Conservation (phyloP, 2,797 vertebrate species). For the Tenualosa thibaudeaui region DNA sequence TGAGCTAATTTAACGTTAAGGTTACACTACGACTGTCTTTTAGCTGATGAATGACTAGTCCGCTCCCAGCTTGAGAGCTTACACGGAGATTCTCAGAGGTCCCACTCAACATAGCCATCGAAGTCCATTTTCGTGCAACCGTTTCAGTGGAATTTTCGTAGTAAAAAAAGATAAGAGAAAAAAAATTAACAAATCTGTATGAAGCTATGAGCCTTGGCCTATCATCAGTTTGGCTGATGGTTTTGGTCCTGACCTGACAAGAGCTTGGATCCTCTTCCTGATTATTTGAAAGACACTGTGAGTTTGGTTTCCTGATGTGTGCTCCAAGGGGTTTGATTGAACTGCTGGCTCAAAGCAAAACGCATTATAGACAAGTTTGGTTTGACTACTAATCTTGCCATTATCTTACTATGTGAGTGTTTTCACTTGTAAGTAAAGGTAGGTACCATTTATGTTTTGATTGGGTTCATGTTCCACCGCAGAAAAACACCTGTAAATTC, state of each 20-base stretch:
- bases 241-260: background rate
- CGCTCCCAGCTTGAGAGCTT: background rate
- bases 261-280: no score
- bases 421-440: no score
- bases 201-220: no score
- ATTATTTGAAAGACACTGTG: background rate
- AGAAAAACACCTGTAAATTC: background rate
- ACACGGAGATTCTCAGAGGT: background rate
- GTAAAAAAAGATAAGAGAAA: no score
- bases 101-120: background rate
- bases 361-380: background rate
- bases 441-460: background rate
- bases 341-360: background rate
- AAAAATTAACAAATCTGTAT: no score
- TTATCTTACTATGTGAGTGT: no score
- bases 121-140: background rate
- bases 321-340: background rate
- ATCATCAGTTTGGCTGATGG: background rate
- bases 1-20: no score
- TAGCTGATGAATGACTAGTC: background rate
- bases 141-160: no score
- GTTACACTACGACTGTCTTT: background rate
- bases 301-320: background rate
- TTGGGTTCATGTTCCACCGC: background rate
- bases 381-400: background rate